A percentile compares a stretch with the other conserved stretches of the same genome.
phyloP scores from a whole-genome alignment of 2,113 vertebrate species.

The Anarhynchus alexandrinus region DNA sequence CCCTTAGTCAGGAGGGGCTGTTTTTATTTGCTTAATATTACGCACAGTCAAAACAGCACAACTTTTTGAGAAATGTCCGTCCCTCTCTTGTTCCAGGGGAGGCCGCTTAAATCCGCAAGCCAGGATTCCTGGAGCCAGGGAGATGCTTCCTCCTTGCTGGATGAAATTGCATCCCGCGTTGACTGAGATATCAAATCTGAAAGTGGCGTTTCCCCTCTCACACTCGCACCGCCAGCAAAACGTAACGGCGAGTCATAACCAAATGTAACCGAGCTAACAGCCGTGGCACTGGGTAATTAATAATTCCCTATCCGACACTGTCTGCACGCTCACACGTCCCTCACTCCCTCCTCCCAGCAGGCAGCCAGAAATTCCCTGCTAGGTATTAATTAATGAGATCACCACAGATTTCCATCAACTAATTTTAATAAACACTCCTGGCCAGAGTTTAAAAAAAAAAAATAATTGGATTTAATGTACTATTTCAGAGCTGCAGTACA shows the following conservation, averaged over 20 bases:
- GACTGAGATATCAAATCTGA: not conserved
- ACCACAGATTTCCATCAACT: not conserved
- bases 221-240: not conserved
- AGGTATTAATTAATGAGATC: not conserved
- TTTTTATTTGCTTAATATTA: not conserved
- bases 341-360: not conserved
- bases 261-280: accelerated
- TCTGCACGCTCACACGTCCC: no score
- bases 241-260: accelerated
- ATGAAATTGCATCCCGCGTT: not conserved
- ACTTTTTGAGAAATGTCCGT: not conserved
- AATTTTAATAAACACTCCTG: not conserved
- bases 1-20: not conserved
- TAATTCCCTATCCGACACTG: accelerated
- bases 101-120: not conserved
- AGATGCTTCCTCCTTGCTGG: not conserved
- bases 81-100: not conserved
- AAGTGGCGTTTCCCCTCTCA: not conserved
- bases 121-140: not conserved
- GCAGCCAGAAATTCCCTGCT: not conserved
- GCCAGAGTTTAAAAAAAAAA: not conserved
- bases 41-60: not conserved
- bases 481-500: not conserved
- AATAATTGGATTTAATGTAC: not conserved
- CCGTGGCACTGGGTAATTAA: accelerated